A percentile compares a stretch with the other conserved stretches of the same genome.
Conservation (phyloP, 64 coral and sea anemone genomes). For the Pocillopora damicornis region DNA sequence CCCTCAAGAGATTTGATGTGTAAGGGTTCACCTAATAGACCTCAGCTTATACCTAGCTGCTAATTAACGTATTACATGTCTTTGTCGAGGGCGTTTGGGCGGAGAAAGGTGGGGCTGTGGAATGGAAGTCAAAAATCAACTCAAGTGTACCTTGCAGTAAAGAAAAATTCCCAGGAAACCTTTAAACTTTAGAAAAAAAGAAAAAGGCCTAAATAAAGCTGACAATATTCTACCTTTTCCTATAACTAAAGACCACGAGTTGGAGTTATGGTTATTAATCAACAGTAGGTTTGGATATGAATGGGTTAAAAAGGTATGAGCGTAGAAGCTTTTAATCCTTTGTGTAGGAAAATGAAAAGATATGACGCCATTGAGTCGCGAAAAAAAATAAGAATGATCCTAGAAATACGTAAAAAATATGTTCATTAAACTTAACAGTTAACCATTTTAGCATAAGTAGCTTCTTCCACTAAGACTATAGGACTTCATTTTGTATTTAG, state of each 20-base stretch:
- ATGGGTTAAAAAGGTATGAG: background rate
- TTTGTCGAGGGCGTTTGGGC: constrained; percentile 15
- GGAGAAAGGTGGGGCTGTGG: background rate
- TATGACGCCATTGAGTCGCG: constrained; percentile 8
- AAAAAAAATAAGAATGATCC: background rate
- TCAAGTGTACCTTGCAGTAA: too few species aligned
- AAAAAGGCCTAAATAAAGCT: too few species aligned
- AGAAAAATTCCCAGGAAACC: too few species aligned
- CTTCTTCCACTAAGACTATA: background rate
- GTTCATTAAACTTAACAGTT: background rate
- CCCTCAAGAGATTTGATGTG: constrained; percentile 30
- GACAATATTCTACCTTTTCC: too few species aligned
- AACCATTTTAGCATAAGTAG: background rate
- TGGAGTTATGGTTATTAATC: too few species aligned
- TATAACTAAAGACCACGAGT: too few species aligned
- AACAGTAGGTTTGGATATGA: too few species aligned
- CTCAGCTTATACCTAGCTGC: constrained; percentile 2
- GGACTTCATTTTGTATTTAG: background rate
- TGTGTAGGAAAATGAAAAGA: constrained; percentile 6
- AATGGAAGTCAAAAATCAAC: constrained; percentile 2
- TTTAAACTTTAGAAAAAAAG: too few species aligned
- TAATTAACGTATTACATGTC: constrained; percentile 30
- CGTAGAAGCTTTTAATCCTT: background rate
- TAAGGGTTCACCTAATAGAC: background rate
- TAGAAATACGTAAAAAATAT: background rate